Evolutionary conservation across 1,140 invertebrate species (phyloP).

Genomic region (Reticulitermes speratus): DNA sequence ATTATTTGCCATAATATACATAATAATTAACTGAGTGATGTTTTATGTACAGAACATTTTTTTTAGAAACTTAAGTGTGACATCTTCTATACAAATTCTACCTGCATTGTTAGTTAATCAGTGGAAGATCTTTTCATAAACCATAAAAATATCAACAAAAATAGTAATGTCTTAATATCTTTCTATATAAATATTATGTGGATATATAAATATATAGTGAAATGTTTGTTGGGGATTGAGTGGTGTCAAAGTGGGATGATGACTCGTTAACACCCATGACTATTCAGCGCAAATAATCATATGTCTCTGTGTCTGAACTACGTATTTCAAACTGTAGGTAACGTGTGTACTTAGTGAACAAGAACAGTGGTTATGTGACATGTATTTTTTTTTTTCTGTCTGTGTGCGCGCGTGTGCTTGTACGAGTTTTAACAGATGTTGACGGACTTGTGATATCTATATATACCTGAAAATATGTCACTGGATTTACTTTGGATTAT

Average conservation of each 20-base stretch:
- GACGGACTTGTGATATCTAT: constrained; percentile 22
- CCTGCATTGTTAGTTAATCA: constrained; percentile 16
- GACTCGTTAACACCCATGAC: background rate
- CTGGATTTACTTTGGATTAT: constrained; percentile 24
- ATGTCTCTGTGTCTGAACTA: background rate
- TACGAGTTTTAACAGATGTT: background rate
- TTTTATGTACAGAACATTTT: constrained; percentile 25
- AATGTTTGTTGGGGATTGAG: background rate
- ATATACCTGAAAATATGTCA: constrained; percentile 13
- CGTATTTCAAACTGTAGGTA: constrained; percentile 4
- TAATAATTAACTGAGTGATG: constrained; percentile 13
- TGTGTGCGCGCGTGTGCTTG: background rate
- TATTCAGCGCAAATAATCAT: background rate
- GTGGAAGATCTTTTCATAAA: background rate
- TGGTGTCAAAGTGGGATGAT: background rate
- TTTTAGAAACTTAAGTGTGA: constrained; percentile 20
- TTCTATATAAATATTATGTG: constrained; percentile 7
- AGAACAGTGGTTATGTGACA: background rate
- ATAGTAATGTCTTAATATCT: constrained; percentile 16
- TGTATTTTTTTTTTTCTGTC: constrained; percentile 15
- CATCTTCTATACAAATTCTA: constrained; percentile 17
- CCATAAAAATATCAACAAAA: background rate
- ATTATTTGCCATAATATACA: constrained; percentile 27
- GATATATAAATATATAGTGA: constrained; percentile 11
- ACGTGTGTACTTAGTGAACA: constrained; percentile 6